Evolutionary conservation across 2,888 invertebrate genomes (phyloP).

Genomic region (Drosophila nr. fundita): DNA sequence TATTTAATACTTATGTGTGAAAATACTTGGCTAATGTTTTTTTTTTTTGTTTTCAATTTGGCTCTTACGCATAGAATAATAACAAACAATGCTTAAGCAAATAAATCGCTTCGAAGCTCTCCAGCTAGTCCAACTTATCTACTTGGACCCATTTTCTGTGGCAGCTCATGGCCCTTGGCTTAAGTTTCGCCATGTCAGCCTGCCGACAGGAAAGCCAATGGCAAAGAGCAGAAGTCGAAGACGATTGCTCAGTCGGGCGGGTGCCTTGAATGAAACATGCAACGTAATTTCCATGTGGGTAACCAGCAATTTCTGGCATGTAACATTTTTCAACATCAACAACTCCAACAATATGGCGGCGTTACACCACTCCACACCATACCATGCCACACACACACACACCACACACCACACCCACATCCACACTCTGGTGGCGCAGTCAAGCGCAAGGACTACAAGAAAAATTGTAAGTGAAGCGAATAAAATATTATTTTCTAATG

Average conservation of each 20-base stretch:
- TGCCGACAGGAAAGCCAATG: conserved; percentile 17
- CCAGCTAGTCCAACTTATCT: not conserved
- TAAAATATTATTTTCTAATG: conserved; percentile 82
- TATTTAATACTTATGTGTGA: not conserved
- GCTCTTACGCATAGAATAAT: not conserved
- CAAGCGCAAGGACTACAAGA: conserved; percentile 77
- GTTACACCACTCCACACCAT: conserved; percentile 12
- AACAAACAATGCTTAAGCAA: not conserved
- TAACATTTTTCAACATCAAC: conserved; percentile 81
- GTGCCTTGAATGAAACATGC: conserved; percentile 71
- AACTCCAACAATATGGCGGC: conserved; percentile 78
- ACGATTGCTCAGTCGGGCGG: conserved; percentile 35
- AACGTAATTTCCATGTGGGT: conserved; percentile 82
- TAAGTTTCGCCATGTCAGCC: conserved; percentile 10
- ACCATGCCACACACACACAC: conserved; percentile 8
- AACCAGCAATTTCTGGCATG: conserved; percentile 82
- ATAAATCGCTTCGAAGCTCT: not conserved
- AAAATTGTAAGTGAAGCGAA: conserved; percentile 81
- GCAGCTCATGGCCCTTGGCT: not conserved
- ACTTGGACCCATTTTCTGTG: not conserved
- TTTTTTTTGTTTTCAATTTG: not conserved
- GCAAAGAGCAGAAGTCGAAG: conserved; percentile 32
- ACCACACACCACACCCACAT: not conserved
- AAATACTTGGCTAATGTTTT: not conserved
- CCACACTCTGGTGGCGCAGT: conserved; percentile 37